A percentile compares a stretch with the other conserved stretches of the same genome.
Evolutionary conservation across 2,113 vertebrate species (phyloP).

Genomic region (Alligator mississippiensis): DNA sequence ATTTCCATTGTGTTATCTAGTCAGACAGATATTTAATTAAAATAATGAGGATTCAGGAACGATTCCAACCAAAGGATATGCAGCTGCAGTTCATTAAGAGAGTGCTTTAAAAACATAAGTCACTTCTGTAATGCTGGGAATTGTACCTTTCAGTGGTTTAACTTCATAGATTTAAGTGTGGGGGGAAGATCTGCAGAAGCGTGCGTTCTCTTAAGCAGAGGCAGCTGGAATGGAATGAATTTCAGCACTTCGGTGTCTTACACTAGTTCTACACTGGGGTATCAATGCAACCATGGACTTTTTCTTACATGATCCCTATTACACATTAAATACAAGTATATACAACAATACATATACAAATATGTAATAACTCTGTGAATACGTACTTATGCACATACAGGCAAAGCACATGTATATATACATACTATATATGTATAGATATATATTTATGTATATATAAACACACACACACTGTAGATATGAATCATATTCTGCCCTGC

Average conservation of each 20-base stretch:
- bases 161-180: not conserved
- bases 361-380: not conserved
- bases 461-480: not conserved
- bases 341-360: not conserved
- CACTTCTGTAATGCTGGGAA: fast-evolving
- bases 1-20: not conserved
- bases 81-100: not conserved
- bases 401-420: conserved; percentile 16
- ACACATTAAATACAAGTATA: not conserved
- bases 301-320: not conserved
- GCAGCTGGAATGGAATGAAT: not conserved
- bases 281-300: not conserved
- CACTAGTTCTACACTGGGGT: not conserved
- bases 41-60: not conserved
- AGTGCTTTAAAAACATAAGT: not conserved
- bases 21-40: not conserved
- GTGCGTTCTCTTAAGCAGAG: not conserved
- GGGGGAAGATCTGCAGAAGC: not conserved
- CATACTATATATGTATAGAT: not conserved
- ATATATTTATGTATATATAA: not conserved
- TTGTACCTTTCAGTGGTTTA: not conserved
- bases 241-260: not conserved
- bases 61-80: not conserved
- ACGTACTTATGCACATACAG: not conserved
- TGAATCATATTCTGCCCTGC: not conserved